Percentiles rank a stretch among this genome's conserved stretches.
phyloP scores from a whole-genome alignment of 2,797 vertebrate species.

The Melanotaenia boesemani region DNA sequence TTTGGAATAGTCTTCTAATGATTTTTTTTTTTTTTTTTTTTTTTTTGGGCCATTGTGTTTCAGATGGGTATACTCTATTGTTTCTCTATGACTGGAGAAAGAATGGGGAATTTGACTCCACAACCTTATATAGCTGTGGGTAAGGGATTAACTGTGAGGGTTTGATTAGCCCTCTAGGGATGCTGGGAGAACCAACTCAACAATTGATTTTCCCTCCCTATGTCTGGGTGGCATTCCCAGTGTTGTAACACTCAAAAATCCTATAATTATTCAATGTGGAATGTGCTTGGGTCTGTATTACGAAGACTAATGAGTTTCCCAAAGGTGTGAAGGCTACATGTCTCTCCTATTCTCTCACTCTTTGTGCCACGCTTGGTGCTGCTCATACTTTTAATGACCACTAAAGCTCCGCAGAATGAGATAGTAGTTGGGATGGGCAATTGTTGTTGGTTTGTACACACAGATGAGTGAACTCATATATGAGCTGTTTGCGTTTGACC shows the following conservation, averaged over 20 bases:
- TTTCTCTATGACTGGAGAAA: conserved; percentile 42
- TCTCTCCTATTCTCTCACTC: conserved; percentile 51
- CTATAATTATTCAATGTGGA: conserved; percentile 67
- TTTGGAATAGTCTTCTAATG: conserved; percentile 23
- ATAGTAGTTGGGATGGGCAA: conserved; percentile 48
- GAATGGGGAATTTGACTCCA: conserved; percentile 52
- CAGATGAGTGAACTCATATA: conserved; percentile 11
- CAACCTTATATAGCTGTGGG: conserved; percentile 64
- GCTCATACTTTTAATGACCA: conserved; percentile 65
- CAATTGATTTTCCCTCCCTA: conserved; percentile 64
- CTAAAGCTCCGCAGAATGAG: conserved; percentile 33
- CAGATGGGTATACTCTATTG: conserved; percentile 50
- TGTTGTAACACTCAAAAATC: conserved; percentile 64
- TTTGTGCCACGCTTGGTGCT: conserved; percentile 33
- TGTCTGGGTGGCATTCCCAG: conserved; percentile 62
- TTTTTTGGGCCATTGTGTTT: conserved; percentile 29
- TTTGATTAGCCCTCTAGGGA: conserved; percentile 74
- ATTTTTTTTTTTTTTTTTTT: conserved; percentile 38
- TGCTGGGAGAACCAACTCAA: conserved; percentile 59
- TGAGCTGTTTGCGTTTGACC: conserved; percentile 35
- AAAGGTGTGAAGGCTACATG: conserved; percentile 53
- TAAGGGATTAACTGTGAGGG: conserved; percentile 54
- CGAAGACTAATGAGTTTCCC: conserved; percentile 73
- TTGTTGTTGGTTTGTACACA: conserved; percentile 19
- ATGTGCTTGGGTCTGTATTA: conserved; percentile 45